Evolutionary conservation across 1,140 invertebrate species (phyloP).

Genomic region (Agrypnia vestita): DNA sequence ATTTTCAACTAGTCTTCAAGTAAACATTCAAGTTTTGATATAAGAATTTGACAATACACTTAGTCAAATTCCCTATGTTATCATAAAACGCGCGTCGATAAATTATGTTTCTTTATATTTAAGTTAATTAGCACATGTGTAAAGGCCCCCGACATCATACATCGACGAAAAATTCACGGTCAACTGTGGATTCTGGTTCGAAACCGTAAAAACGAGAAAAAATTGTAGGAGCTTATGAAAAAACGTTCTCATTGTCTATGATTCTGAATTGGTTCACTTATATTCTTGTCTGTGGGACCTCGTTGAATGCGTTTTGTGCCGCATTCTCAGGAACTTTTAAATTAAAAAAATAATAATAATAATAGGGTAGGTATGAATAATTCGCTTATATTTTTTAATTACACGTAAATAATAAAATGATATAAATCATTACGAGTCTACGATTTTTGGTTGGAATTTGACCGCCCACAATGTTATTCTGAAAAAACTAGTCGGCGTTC

Average conservation of each 20-base stretch:
- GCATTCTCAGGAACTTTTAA: too few relatives aligned
- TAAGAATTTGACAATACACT: constrained; percentile 16
- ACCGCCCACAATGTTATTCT: too few relatives aligned
- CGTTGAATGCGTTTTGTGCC: too few relatives aligned
- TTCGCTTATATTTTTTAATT: too few relatives aligned
- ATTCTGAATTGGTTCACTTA: neutral
- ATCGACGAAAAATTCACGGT: constrained; percentile 50
- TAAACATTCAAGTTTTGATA: constrained; percentile 32
- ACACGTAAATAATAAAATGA: too few relatives aligned
- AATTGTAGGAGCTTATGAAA: constrained; percentile 32
- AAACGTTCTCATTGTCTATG: constrained; percentile 44
- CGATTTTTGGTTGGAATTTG: too few relatives aligned
- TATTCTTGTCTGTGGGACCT: too few relatives aligned
- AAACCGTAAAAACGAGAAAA: constrained; percentile 51
- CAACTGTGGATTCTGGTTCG: constrained; percentile 52
- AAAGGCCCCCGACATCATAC: constrained; percentile 46
- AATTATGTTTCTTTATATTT: constrained; percentile 41
- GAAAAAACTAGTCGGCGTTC: too few relatives aligned
- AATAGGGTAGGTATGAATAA: too few relatives aligned
- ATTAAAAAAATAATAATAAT: too few relatives aligned
- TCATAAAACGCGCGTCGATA: constrained; percentile 42
- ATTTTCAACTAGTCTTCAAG: constrained; percentile 15
- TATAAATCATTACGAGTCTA: too few relatives aligned
- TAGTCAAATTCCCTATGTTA: constrained; percentile 27
- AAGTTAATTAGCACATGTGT: constrained; percentile 50